Evolutionary conservation across 2,888 invertebrate species (phyloP), one percentile per base, ranked within the genome.

Genomic region (Xiphydria camelus): DNA sequence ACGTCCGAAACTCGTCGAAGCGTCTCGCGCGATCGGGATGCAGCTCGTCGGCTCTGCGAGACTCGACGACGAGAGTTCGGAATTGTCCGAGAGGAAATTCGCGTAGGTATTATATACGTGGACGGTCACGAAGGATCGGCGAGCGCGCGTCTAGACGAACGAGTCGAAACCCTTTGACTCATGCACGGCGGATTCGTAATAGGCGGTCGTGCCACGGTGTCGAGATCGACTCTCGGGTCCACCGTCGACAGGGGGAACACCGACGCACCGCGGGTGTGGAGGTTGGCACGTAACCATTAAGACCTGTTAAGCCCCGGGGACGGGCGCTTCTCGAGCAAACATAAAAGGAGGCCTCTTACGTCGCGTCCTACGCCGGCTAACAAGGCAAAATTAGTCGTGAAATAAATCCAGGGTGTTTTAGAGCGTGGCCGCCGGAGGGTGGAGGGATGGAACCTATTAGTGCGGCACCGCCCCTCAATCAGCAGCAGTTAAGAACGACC

Each of bases 381-480:
- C 65, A 64, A 68, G 66, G 49, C 57, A 47, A 61, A 66, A 66
- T 69, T 68, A 68, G 67, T 65, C 55, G 62, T 62, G 64, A 66
- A 64, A 62, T 62, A 61, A 64, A 61, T 61, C 57, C 26, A 19
- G 37, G 23, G 18, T 41, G 32, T 38, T 55, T 52, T 47, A 43
- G 33, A 51, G 26, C 38, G 39, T 15, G 33, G 31, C 32, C 35
- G 45, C 46, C 34, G 45, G 43, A 38, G 47, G 46, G 36, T 34
- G 12, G 40, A 41, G 53, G 55, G 53, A 52, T 60, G 56, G 51
- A 59, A 62, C 56, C 60, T 66, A 62, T 64, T 59, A 65, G 55
- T 45, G 38, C 41, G 46, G 50, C 45, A 49, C 64, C 65, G 61
- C 63, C 61, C 59, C 60, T 57, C 59, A 59, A 64, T 66, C 62